Evolutionary conservation across 1,140 invertebrate genomes (phyloP).

Genomic region (Lasioglossum baleicum): DNA sequence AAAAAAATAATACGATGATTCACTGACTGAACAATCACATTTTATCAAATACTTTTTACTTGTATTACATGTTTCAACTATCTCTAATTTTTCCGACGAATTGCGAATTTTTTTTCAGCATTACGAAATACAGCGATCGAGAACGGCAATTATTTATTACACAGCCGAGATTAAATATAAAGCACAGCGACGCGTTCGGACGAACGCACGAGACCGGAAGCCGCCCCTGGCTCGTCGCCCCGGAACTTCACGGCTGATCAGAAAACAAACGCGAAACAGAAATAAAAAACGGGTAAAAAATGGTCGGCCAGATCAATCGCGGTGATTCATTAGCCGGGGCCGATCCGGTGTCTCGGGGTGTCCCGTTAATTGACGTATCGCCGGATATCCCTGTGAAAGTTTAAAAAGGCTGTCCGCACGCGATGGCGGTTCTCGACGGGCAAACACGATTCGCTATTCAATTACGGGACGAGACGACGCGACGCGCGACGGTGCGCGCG

Average conservation of each 20-base stretch:
- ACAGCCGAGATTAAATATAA: too few relatives aligned
- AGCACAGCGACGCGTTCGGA: background rate
- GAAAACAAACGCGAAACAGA: background rate
- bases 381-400: background rate
- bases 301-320: background rate
- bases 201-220: background rate
- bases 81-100: too few relatives aligned
- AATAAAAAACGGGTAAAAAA: too few relatives aligned
- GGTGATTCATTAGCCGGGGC: constrained; percentile 7
- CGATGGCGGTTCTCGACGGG: background rate
- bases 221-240: too few relatives aligned
- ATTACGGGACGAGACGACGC: background rate
- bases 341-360: background rate
- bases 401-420: background rate
- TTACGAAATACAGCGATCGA: too few relatives aligned
- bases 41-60: too few relatives aligned
- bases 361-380: constrained; percentile 22
- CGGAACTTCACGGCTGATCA: background rate
- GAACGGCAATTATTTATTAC: too few relatives aligned
- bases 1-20: too few relatives aligned
- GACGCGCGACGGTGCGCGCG: too few relatives aligned
- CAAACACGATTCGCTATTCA: constrained; percentile 32
- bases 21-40: too few relatives aligned
- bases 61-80: too few relatives aligned
- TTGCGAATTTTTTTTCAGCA: too few relatives aligned